Percentiles rank a stretch among this genome's conserved stretches.
Evolutionary conservation across 1,140 invertebrate genomes (phyloP).

Genomic region (Heliothis subflexa): DNA sequence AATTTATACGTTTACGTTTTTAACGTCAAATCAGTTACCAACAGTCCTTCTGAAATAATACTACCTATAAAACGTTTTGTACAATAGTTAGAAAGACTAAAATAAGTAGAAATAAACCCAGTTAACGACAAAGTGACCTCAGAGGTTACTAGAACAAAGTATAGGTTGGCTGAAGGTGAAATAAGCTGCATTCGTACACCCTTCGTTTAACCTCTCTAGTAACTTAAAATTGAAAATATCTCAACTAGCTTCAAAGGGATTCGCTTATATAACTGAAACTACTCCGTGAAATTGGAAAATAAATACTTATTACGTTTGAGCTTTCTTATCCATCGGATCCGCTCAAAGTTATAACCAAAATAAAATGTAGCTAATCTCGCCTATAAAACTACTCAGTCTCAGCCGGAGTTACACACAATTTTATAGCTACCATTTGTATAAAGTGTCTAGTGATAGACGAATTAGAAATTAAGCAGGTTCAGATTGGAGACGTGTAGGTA

Average conservation of each 20-base stretch:
- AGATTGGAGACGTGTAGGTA: too few relatives aligned
- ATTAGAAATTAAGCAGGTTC: too few relatives aligned
- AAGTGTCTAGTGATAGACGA: too few relatives aligned
- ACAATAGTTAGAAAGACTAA: too few relatives aligned
- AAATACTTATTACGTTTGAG: background rate
- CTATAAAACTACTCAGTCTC: background rate
- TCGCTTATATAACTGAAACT: background rate
- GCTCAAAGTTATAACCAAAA: background rate
- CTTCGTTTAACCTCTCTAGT: background rate
- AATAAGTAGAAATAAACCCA: too few relatives aligned
- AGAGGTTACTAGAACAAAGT: slow-evolving; percentile 8
- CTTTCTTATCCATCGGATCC: background rate
- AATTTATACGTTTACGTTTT: too few relatives aligned
- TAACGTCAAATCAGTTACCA: too few relatives aligned
- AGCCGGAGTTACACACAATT: background rate
- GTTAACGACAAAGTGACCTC: background rate
- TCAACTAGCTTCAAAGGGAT: background rate
- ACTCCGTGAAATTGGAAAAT: background rate
- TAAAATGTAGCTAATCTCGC: slow-evolving; percentile 3
- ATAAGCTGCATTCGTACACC: background rate
- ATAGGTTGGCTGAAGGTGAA: slow-evolving; percentile 12
- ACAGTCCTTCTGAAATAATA: too few relatives aligned
- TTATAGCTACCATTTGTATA: background rate
- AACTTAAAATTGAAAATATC: slow-evolving; percentile 1
- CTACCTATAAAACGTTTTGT: too few relatives aligned